Conservation (phyloP, 2,797 vertebrate species). For the Thripadectes ignobilis region DNA sequence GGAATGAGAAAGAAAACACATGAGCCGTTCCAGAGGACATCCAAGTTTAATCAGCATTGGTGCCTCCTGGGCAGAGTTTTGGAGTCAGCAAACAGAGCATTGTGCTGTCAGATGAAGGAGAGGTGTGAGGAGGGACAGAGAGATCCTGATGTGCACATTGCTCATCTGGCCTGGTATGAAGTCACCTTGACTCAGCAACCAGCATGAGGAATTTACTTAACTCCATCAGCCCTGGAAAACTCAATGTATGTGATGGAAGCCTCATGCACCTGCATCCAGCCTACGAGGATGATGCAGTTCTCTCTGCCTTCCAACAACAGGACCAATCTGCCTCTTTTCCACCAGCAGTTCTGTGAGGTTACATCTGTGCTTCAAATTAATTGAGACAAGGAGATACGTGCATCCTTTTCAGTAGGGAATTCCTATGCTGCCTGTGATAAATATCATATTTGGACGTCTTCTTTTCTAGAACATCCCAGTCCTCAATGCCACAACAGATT, state of each 20-base stretch:
- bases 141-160: background rate
- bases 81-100: background rate
- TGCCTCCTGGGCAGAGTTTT: background rate
- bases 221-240: background rate
- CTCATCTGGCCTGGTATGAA: background rate
- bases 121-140: background rate
- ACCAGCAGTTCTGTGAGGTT: background rate
- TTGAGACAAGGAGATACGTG: background rate
- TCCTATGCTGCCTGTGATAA: background rate
- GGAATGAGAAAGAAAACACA: background rate
- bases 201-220: background rate
- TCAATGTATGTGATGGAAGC: background rate
- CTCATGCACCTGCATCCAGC: background rate
- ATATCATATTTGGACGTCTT: background rate
- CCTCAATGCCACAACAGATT: rapidly evolving
- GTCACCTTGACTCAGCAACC: background rate
- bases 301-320: background rate
- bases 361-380: background rate
- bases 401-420: background rate
- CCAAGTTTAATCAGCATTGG: rapidly evolving
- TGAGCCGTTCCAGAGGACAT: background rate
- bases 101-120: background rate
- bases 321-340: background rate
- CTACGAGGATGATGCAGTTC: rapidly evolving
- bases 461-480: background rate